phyloP scores from a whole-genome alignment of 2,888 invertebrate species.

The Charanyca ferruginea region DNA sequence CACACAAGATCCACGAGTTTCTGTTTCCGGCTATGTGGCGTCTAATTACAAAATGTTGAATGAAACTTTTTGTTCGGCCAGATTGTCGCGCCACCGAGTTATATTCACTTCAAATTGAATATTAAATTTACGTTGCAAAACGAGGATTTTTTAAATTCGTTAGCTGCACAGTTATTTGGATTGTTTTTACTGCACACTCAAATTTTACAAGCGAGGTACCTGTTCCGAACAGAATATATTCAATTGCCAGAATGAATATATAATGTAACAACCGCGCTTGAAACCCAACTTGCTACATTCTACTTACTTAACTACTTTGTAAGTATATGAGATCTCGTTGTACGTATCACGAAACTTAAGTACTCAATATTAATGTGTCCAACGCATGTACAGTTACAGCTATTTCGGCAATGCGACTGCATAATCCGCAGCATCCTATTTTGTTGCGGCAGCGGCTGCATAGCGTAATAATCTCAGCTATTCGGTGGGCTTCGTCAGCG shows the following conservation, averaged over 20 bases:
- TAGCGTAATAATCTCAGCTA: slow-evolving; percentile 85
- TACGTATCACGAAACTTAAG: slow-evolving; percentile 20
- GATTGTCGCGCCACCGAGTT: slow-evolving; percentile 82
- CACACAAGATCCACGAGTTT: slow-evolving; percentile 66
- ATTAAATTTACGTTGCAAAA: slow-evolving; percentile 77
- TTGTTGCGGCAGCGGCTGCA: slow-evolving; percentile 79
- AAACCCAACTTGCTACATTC: slow-evolving; percentile 1
- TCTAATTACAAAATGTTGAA: slow-evolving; percentile 87
- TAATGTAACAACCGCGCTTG: not conserved
- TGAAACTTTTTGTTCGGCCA: slow-evolving; percentile 82
- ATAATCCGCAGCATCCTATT: slow-evolving; percentile 80
- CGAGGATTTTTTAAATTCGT: slow-evolving; percentile 67
- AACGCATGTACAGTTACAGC: slow-evolving; percentile 49
- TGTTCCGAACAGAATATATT: slow-evolving; percentile 14
- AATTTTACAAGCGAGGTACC: slow-evolving; percentile 39
- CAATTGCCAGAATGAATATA: slow-evolving; percentile 10
- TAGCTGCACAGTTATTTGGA: slow-evolving; percentile 57
- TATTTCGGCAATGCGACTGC: slow-evolving; percentile 69
- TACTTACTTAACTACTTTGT: slow-evolving; percentile 17
- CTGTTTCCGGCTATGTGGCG: slow-evolving; percentile 72
- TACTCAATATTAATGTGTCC: slow-evolving; percentile 41
- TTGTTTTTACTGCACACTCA: slow-evolving; percentile 55
- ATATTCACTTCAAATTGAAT: slow-evolving; percentile 85
- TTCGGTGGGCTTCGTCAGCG: slow-evolving; percentile 87
- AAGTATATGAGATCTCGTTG: slow-evolving; percentile 17